These are phyloP conservation scores for Cinara cedri DNA, from an alignment of 2,888 invertebrate genomes.

Conservation along the genomic window DNA sequence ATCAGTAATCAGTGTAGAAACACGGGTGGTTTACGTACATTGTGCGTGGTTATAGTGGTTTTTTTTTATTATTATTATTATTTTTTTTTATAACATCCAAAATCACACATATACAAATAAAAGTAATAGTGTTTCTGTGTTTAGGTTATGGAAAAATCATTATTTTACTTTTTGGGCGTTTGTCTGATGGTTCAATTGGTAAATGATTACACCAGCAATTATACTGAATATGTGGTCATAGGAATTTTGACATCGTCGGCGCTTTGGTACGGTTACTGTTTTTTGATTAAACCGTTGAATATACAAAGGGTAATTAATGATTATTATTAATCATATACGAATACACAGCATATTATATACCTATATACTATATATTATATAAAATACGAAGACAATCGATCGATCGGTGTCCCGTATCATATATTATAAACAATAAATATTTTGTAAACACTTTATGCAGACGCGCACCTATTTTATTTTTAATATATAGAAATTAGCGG, in stretches of 20 bases:
- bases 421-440: background rate
- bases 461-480: background rate
- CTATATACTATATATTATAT: too few relatives aligned
- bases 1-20: background rate
- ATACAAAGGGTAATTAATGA: conserved; percentile 44
- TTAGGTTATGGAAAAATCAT: background rate
- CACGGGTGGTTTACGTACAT: background rate
- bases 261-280: conserved; percentile 28
- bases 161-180: background rate
- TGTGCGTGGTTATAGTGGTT: background rate
- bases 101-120: background rate
- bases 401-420: background rate
- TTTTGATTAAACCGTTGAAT: conserved; percentile 32
- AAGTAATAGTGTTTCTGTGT: background rate
- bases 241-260: conserved; percentile 2
- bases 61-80: too few relatives aligned
- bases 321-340: background rate
- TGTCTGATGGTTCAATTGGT: conserved; percentile 9
- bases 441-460: background rate
- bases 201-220: background rate
- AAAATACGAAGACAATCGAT: too few relatives aligned
- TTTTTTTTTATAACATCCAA: background rate
- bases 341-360: background rate
- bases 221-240: background rate
- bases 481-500: conserved; percentile 64